Evolutionary conservation across 2,113 vertebrate species (phyloP), one percentile per base, ranked within the genome.

Genomic region (Gnathochromis pfefferi): DNA sequence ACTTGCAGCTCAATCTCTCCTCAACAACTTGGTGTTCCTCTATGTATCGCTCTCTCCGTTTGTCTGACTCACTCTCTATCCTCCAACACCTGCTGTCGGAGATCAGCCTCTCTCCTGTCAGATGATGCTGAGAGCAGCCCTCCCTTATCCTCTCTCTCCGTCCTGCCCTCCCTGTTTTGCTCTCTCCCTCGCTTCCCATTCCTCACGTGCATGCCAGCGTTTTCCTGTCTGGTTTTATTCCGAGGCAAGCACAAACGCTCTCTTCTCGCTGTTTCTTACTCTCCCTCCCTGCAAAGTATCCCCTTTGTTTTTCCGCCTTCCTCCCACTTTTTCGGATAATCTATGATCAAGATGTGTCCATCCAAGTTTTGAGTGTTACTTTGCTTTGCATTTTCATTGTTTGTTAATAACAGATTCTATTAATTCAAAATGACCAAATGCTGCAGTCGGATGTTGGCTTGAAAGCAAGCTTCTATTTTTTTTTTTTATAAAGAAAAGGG

Each of bases 21-120:
- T 87, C 60, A 82, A 80, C 73, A 89, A 89, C 89, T 91, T 89
- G 81, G 49, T 53, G 73, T 23, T 92, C 55, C 79, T 86, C 75
- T 88, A 12, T 17, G 86, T 89, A 55, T 87, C 63, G 82, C 87
- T 90, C 38, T 49, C 57, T 90, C 55, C 10, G 84, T 60, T 81
- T 12, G 73, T 88, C 92, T 88, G 84, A 85, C 82, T 92, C 89
- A 70, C 81, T 93, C 82, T 92, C 91, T 86, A 14, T 90, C 75
- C 78, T 91, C 93, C 86, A 82, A 91, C 94, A 93, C 92, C 94
- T 95, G 93, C 94, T 95, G 91, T 88, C 31, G 87, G 87, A 90
- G 91, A 89, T 92, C 91, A 90, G 92, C 90, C 89, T 93, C 88
- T 86, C 88, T 90, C 47, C 82, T 82, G 87, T 93, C 92, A 93